phyloP scores from a whole-genome alignment of 1,140 invertebrate genomes.

The Zaprionus davidi region DNA sequence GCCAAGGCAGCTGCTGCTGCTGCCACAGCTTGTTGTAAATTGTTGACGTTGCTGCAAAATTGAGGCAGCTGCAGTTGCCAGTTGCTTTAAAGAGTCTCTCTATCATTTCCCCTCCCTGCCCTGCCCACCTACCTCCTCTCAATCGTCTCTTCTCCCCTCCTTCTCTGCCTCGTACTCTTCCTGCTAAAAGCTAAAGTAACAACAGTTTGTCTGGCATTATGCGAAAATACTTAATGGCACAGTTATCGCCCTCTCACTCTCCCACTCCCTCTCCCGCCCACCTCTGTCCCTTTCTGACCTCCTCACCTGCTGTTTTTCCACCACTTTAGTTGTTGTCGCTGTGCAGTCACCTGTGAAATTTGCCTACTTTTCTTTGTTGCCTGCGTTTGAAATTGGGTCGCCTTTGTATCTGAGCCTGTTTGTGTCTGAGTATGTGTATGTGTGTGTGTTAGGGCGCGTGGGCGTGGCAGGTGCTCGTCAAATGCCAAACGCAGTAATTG shows the following conservation, averaged over 20 bases:
- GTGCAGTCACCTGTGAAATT: constrained; percentile 37
- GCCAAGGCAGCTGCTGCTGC: constrained; percentile 33
- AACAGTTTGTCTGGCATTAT: constrained; percentile 49
- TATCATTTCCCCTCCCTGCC: background rate
- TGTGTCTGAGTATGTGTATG: constrained; percentile 1
- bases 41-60: constrained; percentile 53
- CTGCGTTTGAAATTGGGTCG: constrained; percentile 35
- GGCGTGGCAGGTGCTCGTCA: constrained; percentile 33
- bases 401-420: constrained; percentile 14
- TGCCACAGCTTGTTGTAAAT: constrained; percentile 36
- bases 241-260: constrained; percentile 21
- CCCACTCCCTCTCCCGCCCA: background rate
- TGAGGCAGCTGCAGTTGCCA: constrained; percentile 41
- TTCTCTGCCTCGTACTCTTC: background rate
- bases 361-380: constrained; percentile 15
- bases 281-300: background rate
- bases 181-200: constrained; percentile 39
- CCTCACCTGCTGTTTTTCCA: background rate
- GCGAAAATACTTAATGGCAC: constrained; percentile 43
- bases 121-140: background rate
- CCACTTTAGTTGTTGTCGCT: constrained; percentile 18
- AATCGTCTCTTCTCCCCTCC: background rate
- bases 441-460: constrained; percentile 2
- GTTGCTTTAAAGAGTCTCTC: constrained; percentile 23
- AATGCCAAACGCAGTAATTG: constrained; percentile 73